Evolutionary conservation across 2,797 vertebrate species (phyloP).

Genomic region (Lacerta viridis): DNA sequence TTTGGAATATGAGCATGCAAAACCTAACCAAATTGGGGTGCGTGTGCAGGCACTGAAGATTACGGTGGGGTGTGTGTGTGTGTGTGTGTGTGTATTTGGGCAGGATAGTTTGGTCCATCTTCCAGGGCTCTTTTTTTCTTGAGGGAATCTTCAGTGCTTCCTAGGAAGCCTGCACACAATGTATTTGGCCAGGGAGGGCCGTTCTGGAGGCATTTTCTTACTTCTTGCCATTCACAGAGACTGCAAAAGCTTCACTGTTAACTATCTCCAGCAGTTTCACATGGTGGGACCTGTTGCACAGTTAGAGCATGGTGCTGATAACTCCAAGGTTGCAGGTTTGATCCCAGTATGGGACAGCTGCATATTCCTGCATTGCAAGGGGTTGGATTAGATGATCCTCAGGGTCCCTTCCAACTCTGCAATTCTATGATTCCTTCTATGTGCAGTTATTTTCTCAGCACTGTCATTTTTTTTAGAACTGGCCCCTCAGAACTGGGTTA

Average conservation of each 20-base stretch:
- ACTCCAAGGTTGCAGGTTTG: too few relatives aligned
- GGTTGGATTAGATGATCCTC: too few relatives aligned
- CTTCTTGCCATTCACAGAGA: not conserved
- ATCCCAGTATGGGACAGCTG: too few relatives aligned
- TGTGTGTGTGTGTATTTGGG: not conserved
- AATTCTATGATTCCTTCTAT: too few relatives aligned
- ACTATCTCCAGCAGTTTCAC: not conserved
- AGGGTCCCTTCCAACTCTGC: too few relatives aligned
- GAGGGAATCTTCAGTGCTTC: too few relatives aligned
- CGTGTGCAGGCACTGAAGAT: not conserved
- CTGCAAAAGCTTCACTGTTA: not conserved
- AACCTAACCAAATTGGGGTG: too few relatives aligned
- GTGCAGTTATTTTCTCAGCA: not conserved
- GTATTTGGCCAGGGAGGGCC: not conserved
- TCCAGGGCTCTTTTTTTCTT: not conserved
- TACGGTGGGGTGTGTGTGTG: not conserved
- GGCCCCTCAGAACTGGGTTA: not conserved
- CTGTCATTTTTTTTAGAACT: not conserved
- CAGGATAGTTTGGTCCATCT: not conserved
- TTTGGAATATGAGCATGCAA: not conserved
- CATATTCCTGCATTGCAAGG: too few relatives aligned
- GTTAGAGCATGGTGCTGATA: too few relatives aligned
- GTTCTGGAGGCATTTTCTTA: not conserved
- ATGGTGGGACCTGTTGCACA: too few relatives aligned
- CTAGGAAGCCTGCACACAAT: not conserved